Base-by-base conservation (phyloP, 2,797 vertebrate genomes). In the Xyrichtys novacula region DNA sequence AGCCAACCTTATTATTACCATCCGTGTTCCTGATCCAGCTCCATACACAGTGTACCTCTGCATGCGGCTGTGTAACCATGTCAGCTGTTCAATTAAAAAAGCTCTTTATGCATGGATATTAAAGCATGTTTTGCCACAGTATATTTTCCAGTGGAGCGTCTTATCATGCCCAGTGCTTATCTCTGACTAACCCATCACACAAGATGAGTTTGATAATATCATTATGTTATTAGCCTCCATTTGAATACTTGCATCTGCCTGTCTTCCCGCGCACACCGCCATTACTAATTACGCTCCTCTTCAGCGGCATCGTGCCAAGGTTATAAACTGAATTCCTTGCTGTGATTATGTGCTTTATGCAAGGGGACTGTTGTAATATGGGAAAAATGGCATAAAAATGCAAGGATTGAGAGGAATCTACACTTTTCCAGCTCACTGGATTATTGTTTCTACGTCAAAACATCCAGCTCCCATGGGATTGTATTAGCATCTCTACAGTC, bases 321-420 rank as follows among this genome's bases (percentile, higher is more conserved):
- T 79, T 78, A 57, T 68, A 66, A 67, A 74, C 71, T 2, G 38
- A 78, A 65, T 71, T 70, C 74, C 67, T 75, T 67, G 70, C 67
- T 86, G 69, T 89, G 80, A 82, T 81, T 65, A 52, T 87, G 81
- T 88, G 83, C 74, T 83, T 28, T 47, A 68, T 81, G 56, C 56
- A 31, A 58, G 23, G 86, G 89, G 85, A 87, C 77, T 81, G 81
- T 83, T 86, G 71, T 89, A 92, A 93, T 92, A 89, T 90, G 92
- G 93, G 93, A 92, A 85, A 71, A 78, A 78, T 80, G 75, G 90
- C 90, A 88, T 85, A 84, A 83, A 86, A 89, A 85, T 61, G 69
- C 74, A 82, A 89, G 81, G 84, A 84, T 49, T 49, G 77, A 80
- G 77, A 77, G 54, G 63, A 80, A 70, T 31, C 46, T 26, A 20